Evolutionary conservation across 2,113 vertebrate genomes (phyloP).

Genomic region (Myotis davidii): DNA sequence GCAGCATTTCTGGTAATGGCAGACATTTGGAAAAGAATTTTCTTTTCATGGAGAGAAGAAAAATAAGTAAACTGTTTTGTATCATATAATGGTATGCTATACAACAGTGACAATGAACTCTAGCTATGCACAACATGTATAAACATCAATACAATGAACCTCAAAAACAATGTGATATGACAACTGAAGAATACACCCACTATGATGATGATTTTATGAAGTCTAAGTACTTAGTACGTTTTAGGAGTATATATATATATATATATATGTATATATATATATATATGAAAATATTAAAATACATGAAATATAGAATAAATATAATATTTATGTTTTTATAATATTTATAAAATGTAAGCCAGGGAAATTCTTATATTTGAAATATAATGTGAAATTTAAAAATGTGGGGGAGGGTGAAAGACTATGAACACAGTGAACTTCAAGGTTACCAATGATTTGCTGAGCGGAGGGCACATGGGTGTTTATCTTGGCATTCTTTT

Average conservation of each 20-base stretch:
- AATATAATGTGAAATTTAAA: not conserved
- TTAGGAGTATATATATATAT: not conserved
- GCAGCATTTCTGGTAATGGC: not conserved
- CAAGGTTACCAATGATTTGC: not conserved
- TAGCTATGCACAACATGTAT: accelerated
- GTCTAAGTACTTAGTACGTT: not conserved
- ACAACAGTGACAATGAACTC: not conserved
- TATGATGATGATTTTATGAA: not conserved
- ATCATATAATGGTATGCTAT: not conserved
- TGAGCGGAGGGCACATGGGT: not conserved
- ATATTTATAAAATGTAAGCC: not conserved
- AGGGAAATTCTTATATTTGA: not conserved
- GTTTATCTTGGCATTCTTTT: not conserved
- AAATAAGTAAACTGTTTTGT: not conserved
- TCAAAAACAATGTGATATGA: not conserved
- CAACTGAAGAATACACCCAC: not conserved
- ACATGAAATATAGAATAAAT: not conserved
- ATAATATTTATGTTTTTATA: not conserved
- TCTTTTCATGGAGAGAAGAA: not conserved
- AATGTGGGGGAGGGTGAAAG: not conserved
- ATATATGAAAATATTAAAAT: not conserved
- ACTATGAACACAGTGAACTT: not conserved
- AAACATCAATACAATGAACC: not conserved
- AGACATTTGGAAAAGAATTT: not conserved
- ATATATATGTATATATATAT: not conserved